Percentiles rank a stretch among this genome's conserved stretches.
These are phyloP conservation scores for Sinosuthora webbiana DNA, from an alignment of 2,113 vertebrate species.

Conservation along the genomic window DNA sequence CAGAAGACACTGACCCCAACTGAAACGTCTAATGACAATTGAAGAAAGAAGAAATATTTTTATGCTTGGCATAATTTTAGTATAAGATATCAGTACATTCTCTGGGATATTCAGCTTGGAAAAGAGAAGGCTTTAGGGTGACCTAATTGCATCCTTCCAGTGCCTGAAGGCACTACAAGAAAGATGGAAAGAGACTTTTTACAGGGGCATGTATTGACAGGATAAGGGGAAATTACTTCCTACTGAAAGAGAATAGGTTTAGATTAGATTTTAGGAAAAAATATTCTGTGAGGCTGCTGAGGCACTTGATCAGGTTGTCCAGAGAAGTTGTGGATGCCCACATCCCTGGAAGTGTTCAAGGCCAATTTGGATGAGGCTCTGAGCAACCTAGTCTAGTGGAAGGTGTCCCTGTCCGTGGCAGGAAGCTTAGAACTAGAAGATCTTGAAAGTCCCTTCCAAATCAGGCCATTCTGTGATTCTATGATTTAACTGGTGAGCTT, in stretches of 20 bases:
- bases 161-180: neutral
- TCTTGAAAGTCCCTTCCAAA: neutral
- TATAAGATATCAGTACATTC: neutral
- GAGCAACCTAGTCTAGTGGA: neutral
- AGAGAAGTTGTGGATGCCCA: neutral
- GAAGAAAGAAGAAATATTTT: neutral
- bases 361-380: neutral
- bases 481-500: neutral
- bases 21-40: neutral
- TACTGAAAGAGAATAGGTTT: neutral
- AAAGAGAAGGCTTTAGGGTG: neutral
- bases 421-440: neutral
- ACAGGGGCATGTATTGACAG: neutral
- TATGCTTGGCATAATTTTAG: neutral
- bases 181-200: neutral
- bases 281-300: rapidly evolving
- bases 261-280: neutral
- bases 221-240: neutral
- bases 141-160: neutral
- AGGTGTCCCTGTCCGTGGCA: neutral
- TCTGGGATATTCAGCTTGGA: neutral
- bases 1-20: neutral
- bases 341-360: neutral
- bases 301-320: neutral
- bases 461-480: neutral